phyloP scores from a whole-genome alignment of 2,888 invertebrate species.

The Lordiphosa andalusiaca region DNA sequence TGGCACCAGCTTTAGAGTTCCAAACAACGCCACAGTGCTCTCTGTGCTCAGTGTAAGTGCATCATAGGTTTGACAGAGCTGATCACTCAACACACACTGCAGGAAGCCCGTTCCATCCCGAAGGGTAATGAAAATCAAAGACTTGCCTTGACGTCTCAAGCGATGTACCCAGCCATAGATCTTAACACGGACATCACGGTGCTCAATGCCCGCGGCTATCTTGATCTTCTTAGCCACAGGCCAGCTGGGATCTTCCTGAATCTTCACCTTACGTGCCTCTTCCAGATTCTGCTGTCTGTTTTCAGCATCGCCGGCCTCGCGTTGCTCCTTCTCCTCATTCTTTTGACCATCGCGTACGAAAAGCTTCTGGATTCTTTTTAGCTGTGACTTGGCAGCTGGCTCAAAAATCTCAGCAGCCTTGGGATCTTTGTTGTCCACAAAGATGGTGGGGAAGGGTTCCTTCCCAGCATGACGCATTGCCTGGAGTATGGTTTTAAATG shows the following conservation, averaged over 20 bases:
- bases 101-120: constrained; percentile 97
- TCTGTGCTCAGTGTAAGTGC: constrained; percentile 94
- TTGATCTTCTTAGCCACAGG: constrained; percentile 88
- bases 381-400: constrained; percentile 92
- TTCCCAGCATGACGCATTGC: constrained; percentile 92
- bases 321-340: constrained; percentile 87
- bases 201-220: constrained; percentile 84
- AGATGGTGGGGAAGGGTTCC: constrained; percentile 93
- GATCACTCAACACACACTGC: constrained; percentile 93
- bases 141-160: constrained; percentile 95
- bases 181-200: constrained; percentile 88
- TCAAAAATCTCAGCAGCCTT: constrained; percentile 85
- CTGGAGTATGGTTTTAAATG: constrained; percentile 93
- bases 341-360: constrained; percentile 91
- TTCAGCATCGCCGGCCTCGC: constrained; percentile 89
- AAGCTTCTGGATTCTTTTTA: constrained; percentile 96
- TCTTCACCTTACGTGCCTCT: constrained; percentile 92
- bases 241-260: constrained; percentile 88
- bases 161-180: constrained; percentile 98
- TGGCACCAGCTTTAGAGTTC: constrained; percentile 90
- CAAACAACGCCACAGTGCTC: constrained; percentile 91
- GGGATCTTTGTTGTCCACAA: constrained; percentile 90
- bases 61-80: constrained; percentile 93
- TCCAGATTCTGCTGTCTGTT: constrained; percentile 93
- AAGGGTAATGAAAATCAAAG: constrained; percentile 94